Evolutionary conservation across 2,797 vertebrate genomes (phyloP).

Genomic region (Semotilus atromaculatus): DNA sequence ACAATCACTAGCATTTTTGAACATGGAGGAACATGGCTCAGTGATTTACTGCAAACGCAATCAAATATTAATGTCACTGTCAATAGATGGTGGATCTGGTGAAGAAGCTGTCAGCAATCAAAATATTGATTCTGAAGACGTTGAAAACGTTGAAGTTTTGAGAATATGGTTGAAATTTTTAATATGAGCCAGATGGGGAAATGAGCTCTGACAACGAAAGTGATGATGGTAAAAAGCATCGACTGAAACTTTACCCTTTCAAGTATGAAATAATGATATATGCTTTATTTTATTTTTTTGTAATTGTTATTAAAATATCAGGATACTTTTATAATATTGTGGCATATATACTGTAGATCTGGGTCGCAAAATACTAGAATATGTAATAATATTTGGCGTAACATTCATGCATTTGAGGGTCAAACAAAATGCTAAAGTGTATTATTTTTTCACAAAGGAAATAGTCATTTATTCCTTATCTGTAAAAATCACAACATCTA

Average conservation of each 20-base stretch:
- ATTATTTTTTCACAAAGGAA: background rate
- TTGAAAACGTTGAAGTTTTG: background rate
- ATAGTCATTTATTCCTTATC: background rate
- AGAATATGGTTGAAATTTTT: background rate
- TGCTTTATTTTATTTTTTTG: background rate
- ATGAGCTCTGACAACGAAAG: no score
- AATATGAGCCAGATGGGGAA: background rate
- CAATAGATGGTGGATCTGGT: no score
- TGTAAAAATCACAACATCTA: background rate
- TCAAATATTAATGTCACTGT: no score
- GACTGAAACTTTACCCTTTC: no score
- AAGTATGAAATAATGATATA: no score
- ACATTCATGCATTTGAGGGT: background rate
- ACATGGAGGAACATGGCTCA: no score
- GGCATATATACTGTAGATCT: background rate
- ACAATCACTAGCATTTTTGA: no score
- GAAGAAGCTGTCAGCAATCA: no score
- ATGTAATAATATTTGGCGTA: background rate
- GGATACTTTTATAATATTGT: background rate
- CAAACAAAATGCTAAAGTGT: background rate
- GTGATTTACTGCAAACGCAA: no score
- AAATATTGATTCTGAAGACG: no score
- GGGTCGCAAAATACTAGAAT: background rate
- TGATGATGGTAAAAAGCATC: no score
- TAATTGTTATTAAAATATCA: background rate